Percentiles rank a stretch among this genome's conserved stretches.
Conservation (phyloP, 2,113 vertebrate genomes). For the Lamprologus speciosus region DNA sequence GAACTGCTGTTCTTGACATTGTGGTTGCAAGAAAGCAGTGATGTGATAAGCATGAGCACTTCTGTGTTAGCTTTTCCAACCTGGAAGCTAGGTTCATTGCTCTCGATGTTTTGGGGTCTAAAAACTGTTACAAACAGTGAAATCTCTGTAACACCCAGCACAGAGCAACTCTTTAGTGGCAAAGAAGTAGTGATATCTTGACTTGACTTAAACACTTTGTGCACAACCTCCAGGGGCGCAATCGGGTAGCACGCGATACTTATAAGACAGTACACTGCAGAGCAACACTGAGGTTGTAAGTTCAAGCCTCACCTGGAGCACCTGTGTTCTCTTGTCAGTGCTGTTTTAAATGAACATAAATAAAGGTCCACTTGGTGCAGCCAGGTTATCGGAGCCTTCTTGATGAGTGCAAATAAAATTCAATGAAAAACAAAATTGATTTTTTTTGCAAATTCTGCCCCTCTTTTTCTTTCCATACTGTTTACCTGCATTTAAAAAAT, state of each 20-base stretch:
- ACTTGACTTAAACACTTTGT: not conserved
- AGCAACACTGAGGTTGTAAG: not conserved
- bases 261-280: not conserved
- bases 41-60: not conserved
- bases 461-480: not conserved
- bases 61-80: not conserved
- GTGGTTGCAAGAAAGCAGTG: not conserved
- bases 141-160: not conserved
- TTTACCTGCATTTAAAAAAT: not conserved
- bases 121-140: not conserved
- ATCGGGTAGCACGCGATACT: fast-evolving
- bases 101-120: not conserved
- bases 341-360: not conserved
- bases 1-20: not conserved
- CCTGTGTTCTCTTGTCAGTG: not conserved
- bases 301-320: not conserved
- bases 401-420: not conserved
- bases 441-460: not conserved
- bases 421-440: not conserved
- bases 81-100: not conserved
- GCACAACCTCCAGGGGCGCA: fast-evolving
- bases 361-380: not conserved
- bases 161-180: not conserved
- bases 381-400: not conserved
- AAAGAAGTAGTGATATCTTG: not conserved